Evolutionary conservation across 2,888 invertebrate genomes (phyloP), one percentile per base, ranked within the genome.

Genomic region (Diogma glabrata): DNA sequence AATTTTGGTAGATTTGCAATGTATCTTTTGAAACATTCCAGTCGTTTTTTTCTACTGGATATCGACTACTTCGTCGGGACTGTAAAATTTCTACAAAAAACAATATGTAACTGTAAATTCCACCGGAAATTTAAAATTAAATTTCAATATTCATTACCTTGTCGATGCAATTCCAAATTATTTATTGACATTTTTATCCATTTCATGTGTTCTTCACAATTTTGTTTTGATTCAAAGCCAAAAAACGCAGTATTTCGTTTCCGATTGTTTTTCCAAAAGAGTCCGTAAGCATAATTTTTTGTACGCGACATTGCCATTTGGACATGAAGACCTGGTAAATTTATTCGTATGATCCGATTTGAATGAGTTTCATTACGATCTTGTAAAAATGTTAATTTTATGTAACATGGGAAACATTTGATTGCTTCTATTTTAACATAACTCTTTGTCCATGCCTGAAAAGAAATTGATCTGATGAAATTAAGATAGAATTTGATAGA

Each of bases 221-320:
- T 60, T 3, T 58, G 53, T 53, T 67, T 64, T 0, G 68, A 64
- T 40, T 70, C 71, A 8, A 69, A 58, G 3, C 70, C 65, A 57
- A 70, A 66, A 51, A 69, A 70, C 8, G 69, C 64, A 19, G 63
- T 65, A 54, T 68, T 69, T 51, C 66, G 61, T 14, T 68, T 68
- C 3, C 70, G 66, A 60, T 69, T 67, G 52, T 70, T 67, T 22
- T 65, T 67, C 71, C 71, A 70, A 55, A 68, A 71, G 4, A 70
- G 55, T 1, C 70, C 70, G 54, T 70, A 70, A 2, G 69, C 66
- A 52, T 64, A 58, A 38, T 62, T 60, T 53, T 69, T 70, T 4
- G 70, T 68, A 46, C 70, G 64, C 2, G 70, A 70, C 17, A 61
- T 63, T 19, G 70, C 67, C 55, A 65, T 57, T 38, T 67, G 66